These are phyloP conservation scores for Calyptommatus sinebrachiatus DNA, from an alignment of 2,113 vertebrate genomes.

Conservation along the genomic window DNA sequence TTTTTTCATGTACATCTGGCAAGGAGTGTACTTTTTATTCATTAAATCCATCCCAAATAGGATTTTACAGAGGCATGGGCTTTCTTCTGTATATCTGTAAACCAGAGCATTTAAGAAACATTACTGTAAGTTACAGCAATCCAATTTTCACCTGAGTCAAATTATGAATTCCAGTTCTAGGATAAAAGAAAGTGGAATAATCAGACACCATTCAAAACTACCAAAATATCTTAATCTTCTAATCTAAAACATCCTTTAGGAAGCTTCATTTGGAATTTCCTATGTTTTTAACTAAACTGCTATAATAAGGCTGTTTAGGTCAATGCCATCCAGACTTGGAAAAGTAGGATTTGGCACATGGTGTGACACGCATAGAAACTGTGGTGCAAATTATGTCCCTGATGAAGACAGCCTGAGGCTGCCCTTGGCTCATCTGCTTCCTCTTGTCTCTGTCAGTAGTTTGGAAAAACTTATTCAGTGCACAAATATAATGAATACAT, in stretches of 20 bases:
- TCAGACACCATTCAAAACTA: conserved; percentile 42
- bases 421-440: background rate
- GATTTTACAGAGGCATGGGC: background rate
- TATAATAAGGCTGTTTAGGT: conserved; percentile 43
- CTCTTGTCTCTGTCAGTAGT: conserved; percentile 30
- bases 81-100: conserved; percentile 33
- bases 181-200: conserved; percentile 29
- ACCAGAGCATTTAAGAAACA: background rate
- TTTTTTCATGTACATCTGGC: background rate
- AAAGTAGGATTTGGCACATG: conserved; percentile 45
- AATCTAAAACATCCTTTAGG: conserved; percentile 48
- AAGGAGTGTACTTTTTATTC: background rate
- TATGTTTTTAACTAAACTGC: background rate
- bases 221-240: conserved; percentile 38
- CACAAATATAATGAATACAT: conserved; percentile 27
- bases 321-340: conserved; percentile 34
- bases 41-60: background rate
- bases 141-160: conserved; percentile 13
- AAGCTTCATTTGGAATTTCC: conserved; percentile 39
- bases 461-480: conserved; percentile 8
- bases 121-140: conserved; percentile 37
- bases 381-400: conserved; percentile 40
- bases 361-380: conserved; percentile 43
- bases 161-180: conserved; percentile 23
- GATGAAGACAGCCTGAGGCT: conserved; percentile 33